These are phyloP conservation scores for Morone chrysops DNA, from an alignment of 2,113 vertebrate genomes.

Conservation along the genomic window DNA sequence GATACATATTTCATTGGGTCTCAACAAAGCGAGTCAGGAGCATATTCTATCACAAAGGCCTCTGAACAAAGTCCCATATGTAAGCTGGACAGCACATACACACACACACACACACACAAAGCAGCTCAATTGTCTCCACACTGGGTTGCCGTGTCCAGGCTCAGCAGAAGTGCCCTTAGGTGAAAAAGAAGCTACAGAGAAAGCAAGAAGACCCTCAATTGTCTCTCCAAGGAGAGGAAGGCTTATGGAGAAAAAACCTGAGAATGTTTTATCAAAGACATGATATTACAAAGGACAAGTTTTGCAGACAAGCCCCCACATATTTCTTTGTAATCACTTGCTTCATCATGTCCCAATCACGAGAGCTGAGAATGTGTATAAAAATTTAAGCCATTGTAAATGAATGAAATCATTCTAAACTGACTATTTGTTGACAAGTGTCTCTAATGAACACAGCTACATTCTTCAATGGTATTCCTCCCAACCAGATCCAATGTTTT, in stretches of 20 bases:
- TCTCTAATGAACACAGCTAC: neutral
- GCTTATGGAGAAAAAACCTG: slow-evolving; percentile 50
- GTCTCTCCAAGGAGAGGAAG: slow-evolving; percentile 82
- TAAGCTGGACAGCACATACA: slow-evolving; percentile 65
- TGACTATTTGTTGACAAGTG: slow-evolving; percentile 21
- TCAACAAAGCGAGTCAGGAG: slow-evolving; percentile 75
- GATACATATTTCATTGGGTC: slow-evolving; percentile 75
- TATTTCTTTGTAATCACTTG: slow-evolving; percentile 38
- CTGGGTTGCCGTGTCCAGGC: slow-evolving; percentile 59
- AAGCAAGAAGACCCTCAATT: slow-evolving; percentile 72
- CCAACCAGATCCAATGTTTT: neutral
- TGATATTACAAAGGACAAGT: slow-evolving; percentile 67
- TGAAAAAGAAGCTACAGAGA: slow-evolving; percentile 71
- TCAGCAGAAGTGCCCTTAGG: slow-evolving; percentile 72
- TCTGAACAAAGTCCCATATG: slow-evolving; percentile 72
- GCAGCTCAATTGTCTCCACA: slow-evolving; percentile 69
- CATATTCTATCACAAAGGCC: slow-evolving; percentile 79
- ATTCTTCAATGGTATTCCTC: neutral
- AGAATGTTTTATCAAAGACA: slow-evolving; percentile 63
- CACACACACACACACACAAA: slow-evolving; percentile 55
- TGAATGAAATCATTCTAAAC: neutral
- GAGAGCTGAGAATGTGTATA: neutral
- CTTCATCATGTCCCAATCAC: slow-evolving; percentile 12
- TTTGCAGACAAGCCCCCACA: slow-evolving; percentile 27
- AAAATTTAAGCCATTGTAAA: slow-evolving; percentile 1